Evolutionary conservation across 2,888 invertebrate genomes (phyloP), one percentile per base, ranked within the genome.

Genomic region (Morpho achilles): DNA sequence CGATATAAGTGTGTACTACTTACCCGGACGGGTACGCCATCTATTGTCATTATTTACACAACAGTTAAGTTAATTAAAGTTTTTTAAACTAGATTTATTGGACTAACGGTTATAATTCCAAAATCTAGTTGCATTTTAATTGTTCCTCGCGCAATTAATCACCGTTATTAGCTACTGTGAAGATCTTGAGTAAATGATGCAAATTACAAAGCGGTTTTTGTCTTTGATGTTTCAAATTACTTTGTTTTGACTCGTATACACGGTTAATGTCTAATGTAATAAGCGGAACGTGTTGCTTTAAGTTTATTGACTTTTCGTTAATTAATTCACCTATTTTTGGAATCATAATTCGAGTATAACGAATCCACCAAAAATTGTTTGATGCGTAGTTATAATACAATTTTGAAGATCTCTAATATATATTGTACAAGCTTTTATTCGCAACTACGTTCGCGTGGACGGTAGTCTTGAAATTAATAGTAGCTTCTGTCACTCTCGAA

Each of bases 301-400:
- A 69, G 70, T 75, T 76, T 74, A 75, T 79, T 76, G 71, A 69
- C 68, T 74, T 65, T 64, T 73, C 72, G 65, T 67, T 63, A 62
- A 64, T 64, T 58, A 62, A 66, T 60, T 61, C 53, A 51, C 40
- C 54, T 47, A 58, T 53, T 58, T 63, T 59, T 44, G 54, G 46
- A 54, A 62, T 62, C 60, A 45, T 45, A 47, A 56, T 59, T 44
- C 54, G 58, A 50, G 50, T 41, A 41, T 54, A 43, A 43, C 9
- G 32, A 5, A 32, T 32, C 32, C 32, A 32, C 32, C 32, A 32
- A 32, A 16, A 16, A 32, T 32, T 5, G 32, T 32, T 32, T 32
- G 5, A 54, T 54, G 58, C 51, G 54, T 54, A 59, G 51, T 39
- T 59, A 51, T 47, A 43, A 58, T 55, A 44, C 32, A 32, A 32